phyloP scores from a whole-genome alignment of 2,888 invertebrate genomes.

The Syrista parreyssii region DNA sequence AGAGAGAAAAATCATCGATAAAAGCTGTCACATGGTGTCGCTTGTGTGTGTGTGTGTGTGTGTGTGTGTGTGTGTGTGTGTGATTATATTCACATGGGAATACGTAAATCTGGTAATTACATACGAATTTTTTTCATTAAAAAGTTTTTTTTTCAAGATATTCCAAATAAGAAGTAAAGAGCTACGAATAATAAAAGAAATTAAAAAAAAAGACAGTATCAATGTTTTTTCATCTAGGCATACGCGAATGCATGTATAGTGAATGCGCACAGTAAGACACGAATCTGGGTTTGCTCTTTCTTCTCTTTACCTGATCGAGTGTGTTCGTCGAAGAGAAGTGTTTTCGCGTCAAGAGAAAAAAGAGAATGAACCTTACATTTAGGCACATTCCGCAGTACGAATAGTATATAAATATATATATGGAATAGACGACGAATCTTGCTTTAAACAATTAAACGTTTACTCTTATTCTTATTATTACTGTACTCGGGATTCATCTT shows the following conservation, averaged over 20 bases:
- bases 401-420: slow-evolving; percentile 23
- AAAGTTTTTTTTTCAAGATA: neutral
- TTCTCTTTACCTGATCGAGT: neutral
- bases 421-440: neutral
- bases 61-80: neutral
- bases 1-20: neutral
- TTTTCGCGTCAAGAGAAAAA: neutral
- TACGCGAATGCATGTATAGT: slow-evolving; percentile 12
- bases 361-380: neutral
- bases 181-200: neutral
- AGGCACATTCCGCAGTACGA: neutral
- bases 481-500: neutral
- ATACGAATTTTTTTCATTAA: neutral
- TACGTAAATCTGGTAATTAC: neutral
- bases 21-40: neutral
- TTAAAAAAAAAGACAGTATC: slow-evolving; percentile 22
- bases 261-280: slow-evolving; percentile 32
- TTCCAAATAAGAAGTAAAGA: neutral
- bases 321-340: neutral
- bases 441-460: neutral
- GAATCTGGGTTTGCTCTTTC: slow-evolving; percentile 19
- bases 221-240: neutral
- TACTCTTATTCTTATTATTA: neutral
- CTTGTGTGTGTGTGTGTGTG: neutral
- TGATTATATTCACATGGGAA: neutral